phyloP scores from a whole-genome alignment of 2,113 vertebrate genomes.

The Thryonomys swinderianus region DNA sequence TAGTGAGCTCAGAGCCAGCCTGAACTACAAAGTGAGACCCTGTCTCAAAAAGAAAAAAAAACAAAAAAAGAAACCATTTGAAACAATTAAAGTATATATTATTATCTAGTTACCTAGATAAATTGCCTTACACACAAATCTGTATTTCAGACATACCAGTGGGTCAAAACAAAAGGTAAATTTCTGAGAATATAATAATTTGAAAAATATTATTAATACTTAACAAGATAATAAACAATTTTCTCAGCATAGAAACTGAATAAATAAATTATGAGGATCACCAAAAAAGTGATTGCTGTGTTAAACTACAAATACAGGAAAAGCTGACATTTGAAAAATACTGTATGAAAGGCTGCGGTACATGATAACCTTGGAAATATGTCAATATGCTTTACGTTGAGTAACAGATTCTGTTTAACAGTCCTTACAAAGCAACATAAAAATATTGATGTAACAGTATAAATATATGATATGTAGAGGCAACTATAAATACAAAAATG shows the following conservation, averaged over 20 bases:
- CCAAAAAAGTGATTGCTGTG: not conserved
- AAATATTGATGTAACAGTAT: not conserved
- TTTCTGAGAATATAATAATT: not conserved
- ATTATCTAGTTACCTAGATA: not conserved
- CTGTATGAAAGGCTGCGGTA: not conserved
- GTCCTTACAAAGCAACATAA: not conserved
- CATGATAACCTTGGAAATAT: not conserved
- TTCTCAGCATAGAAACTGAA: not conserved
- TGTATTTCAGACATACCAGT: not conserved
- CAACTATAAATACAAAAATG: not conserved
- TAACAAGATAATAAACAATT: not conserved
- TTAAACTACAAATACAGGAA: not conserved
- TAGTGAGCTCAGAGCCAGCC: too few relatives aligned
- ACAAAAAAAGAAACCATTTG: not conserved
- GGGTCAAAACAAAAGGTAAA: slow-evolving; percentile 3
- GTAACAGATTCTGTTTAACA: not conserved
- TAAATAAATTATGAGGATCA: not conserved
- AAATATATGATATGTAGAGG: not conserved
- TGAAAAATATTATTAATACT: slow-evolving; percentile 7
- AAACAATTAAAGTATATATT: not conserved
- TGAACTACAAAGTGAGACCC: too few relatives aligned
- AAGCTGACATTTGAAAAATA: not conserved
- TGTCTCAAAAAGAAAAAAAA: too few relatives aligned
- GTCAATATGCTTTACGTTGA: not conserved
- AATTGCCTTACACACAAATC: not conserved